Conservation (phyloP, 2,113 vertebrate genomes). For the Dasyurus viverrinus region DNA sequence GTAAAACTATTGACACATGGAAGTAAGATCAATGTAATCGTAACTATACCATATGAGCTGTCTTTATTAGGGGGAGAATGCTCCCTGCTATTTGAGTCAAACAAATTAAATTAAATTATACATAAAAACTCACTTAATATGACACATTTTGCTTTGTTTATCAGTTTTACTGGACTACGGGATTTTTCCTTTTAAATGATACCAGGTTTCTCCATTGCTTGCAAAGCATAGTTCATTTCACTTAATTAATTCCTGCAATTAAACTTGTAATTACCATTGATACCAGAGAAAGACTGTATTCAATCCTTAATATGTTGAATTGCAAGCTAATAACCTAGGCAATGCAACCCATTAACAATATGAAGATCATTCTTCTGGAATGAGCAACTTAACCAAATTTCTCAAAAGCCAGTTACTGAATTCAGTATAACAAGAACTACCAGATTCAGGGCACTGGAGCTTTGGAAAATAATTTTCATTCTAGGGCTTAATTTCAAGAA, state of each 20-base stretch:
- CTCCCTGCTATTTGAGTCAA: not conserved
- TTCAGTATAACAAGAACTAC: not conserved
- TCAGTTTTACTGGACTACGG: not conserved
- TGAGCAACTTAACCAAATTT: constrained; percentile 17
- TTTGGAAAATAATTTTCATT: not conserved
- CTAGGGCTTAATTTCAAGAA: not conserved
- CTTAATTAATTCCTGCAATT: constrained; percentile 27
- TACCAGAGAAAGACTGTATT: constrained; percentile 42
- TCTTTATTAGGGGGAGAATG: not conserved
- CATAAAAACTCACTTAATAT: not conserved
- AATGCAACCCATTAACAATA: constrained; percentile 23
- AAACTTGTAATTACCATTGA: constrained; percentile 42
- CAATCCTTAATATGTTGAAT: constrained; percentile 13
- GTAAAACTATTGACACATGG: not conserved
- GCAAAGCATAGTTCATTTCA: constrained; percentile 38
- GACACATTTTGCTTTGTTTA: constrained; percentile 5
- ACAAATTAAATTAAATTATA: not conserved
- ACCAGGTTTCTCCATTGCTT: constrained; percentile 27
- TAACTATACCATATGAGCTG: not conserved
- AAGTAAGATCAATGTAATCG: not conserved
- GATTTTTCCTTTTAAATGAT: constrained; percentile 18
- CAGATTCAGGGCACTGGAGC: not conserved
- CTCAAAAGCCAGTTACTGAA: not conserved
- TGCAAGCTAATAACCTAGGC: constrained; percentile 43
- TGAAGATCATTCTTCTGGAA: constrained; percentile 39